phyloP scores from a whole-genome alignment of 2,113 vertebrate genomes.

The Periophthalmodon schlosseri region DNA sequence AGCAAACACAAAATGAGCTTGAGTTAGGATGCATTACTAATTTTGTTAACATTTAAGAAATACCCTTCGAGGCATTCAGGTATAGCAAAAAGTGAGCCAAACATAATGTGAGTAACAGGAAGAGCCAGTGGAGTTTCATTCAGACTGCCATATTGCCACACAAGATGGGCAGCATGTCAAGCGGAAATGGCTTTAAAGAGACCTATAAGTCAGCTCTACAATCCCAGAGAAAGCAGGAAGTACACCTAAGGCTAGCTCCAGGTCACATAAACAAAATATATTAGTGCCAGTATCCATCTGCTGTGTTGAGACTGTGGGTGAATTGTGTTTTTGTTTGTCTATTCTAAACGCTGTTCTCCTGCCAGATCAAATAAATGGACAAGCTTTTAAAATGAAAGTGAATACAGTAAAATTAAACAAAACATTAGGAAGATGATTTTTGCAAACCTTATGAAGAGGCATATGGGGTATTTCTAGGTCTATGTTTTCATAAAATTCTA shows the following conservation, averaged over 20 bases:
- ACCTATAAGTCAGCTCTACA: slow-evolving; percentile 33
- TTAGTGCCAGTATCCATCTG: neutral
- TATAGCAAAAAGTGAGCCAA: slow-evolving; percentile 5
- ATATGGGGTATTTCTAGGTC: too few species aligned
- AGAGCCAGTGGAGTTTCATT: slow-evolving; percentile 17
- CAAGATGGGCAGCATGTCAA: slow-evolving; percentile 22
- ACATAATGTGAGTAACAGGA: neutral
- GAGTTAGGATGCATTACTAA: neutral
- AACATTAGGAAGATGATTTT: neutral
- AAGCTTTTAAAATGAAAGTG: neutral
- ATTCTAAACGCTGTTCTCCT: neutral
- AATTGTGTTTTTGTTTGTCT: slow-evolving; percentile 6
- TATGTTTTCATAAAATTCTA: too few species aligned
- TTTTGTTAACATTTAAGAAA: neutral
- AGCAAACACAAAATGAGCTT: neutral
- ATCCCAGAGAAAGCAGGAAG: slow-evolving; percentile 23
- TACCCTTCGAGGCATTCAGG: neutral
- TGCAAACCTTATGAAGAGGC: too few species aligned
- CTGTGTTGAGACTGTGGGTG: neutral
- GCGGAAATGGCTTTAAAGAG: slow-evolving; percentile 41
- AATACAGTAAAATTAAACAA: too few species aligned
- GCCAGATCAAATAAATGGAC: neutral
- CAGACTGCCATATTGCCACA: slow-evolving; percentile 21
- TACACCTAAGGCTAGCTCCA: slow-evolving; percentile 2
- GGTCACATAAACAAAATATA: slow-evolving; percentile 21